These are phyloP conservation scores for Sinosuthora webbiana DNA, from an alignment of 2,113 vertebrate genomes.

Conservation along the genomic window DNA sequence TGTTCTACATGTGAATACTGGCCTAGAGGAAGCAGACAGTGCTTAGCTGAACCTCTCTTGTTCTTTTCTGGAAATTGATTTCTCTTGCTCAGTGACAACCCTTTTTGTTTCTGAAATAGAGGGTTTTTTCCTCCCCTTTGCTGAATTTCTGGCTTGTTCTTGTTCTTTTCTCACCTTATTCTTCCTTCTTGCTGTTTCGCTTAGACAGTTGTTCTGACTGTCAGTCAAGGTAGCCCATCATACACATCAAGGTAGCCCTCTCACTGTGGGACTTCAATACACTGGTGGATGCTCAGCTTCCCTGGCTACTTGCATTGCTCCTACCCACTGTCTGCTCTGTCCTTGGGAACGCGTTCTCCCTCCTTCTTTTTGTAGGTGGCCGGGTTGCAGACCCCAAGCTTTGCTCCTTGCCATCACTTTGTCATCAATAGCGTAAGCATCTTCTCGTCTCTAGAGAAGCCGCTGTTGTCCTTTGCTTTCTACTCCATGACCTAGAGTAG, in stretches of 20 bases:
- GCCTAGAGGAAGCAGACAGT: background rate
- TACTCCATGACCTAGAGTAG: accelerated
- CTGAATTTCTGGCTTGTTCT: background rate
- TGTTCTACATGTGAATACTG: background rate
- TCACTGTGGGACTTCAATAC: background rate
- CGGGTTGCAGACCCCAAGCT: background rate
- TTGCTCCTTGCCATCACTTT: background rate
- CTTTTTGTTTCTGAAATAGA: background rate
- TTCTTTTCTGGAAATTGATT: background rate
- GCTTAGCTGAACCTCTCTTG: background rate
- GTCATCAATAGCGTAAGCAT: background rate
- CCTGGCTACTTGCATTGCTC: background rate
- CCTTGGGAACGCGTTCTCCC: background rate
- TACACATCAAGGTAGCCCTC: background rate
- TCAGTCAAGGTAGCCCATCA: background rate
- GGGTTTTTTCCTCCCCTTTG: background rate
- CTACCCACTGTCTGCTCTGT: background rate
- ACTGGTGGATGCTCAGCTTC: background rate
- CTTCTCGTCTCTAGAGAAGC: background rate
- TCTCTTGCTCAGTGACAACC: background rate
- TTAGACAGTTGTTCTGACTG: background rate
- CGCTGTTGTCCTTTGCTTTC: background rate
- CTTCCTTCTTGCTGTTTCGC: background rate
- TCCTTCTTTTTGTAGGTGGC: background rate
- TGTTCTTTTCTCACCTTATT: background rate